Evolutionary conservation across 2,113 vertebrate species (phyloP).

Genomic region (Mandrillus leucophaeus): DNA sequence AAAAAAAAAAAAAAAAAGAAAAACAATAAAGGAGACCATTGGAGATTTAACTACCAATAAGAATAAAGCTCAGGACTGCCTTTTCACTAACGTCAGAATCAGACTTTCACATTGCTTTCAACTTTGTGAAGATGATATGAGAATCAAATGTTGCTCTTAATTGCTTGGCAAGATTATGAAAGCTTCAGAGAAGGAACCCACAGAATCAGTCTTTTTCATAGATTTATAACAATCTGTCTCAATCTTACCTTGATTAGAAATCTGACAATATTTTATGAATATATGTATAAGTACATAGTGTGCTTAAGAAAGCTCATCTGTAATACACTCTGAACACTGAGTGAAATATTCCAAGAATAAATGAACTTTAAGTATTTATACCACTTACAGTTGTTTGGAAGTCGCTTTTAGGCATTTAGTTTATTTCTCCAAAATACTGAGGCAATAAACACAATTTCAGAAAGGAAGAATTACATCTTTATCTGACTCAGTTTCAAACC

Average conservation of each 20-base stretch:
- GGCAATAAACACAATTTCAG: neutral
- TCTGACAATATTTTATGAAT: neutral
- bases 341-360: neutral
- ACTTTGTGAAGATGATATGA: neutral
- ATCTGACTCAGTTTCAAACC: neutral
- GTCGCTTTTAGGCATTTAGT: neutral
- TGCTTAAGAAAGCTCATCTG: neutral
- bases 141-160: neutral
- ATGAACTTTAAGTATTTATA: neutral
- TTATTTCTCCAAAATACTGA: slow-evolving; percentile 14
- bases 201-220: neutral
- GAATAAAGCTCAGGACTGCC: neutral
- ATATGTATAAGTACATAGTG: too few species aligned
- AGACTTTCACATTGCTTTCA: neutral
- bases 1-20: neutral
- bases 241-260: neutral
- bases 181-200: neutral
- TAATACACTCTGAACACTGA: neutral
- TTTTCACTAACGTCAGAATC: neutral
- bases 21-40: neutral
- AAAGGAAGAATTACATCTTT: neutral
- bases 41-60: neutral
- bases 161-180: neutral
- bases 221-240: neutral
- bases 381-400: neutral